Conservation (phyloP, 2,113 vertebrate genomes). For the Theristicus caerulescens region DNA sequence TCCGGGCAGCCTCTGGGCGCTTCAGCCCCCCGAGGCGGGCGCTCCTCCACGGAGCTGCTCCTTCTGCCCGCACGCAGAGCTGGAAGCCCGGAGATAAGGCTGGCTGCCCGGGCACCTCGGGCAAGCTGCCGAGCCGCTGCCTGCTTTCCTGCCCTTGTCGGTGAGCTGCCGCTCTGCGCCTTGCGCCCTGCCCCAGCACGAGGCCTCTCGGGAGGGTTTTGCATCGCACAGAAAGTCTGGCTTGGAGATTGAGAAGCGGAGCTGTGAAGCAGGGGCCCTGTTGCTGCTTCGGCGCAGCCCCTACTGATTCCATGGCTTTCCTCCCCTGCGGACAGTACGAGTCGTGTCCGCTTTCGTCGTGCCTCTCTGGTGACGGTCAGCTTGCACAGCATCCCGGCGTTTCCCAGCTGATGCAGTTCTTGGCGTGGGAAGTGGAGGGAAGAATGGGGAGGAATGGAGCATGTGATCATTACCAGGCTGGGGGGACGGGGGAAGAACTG, state of each 20-base stretch:
- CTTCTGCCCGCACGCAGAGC: background rate
- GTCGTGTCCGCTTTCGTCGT: background rate
- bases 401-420: background rate
- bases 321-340: accelerated
- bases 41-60: accelerated
- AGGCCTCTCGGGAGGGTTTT: background rate
- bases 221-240: background rate
- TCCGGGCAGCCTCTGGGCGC: background rate
- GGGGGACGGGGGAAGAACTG: too few species aligned
- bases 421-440: too few species aligned
- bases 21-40: background rate
- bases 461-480: background rate
- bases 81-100: background rate
- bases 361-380: background rate
- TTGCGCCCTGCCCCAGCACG: background rate
- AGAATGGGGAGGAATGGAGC: background rate
- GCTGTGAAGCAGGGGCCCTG: background rate
- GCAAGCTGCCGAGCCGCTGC: background rate
- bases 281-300: background rate
- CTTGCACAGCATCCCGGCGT: accelerated
- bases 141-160: background rate
- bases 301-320: background rate
- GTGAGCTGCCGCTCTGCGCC: background rate
- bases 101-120: background rate
- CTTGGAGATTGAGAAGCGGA: background rate